These are phyloP conservation scores for Bos indicus DNA, from an alignment of 2,113 vertebrate species.

Conservation along the genomic window DNA sequence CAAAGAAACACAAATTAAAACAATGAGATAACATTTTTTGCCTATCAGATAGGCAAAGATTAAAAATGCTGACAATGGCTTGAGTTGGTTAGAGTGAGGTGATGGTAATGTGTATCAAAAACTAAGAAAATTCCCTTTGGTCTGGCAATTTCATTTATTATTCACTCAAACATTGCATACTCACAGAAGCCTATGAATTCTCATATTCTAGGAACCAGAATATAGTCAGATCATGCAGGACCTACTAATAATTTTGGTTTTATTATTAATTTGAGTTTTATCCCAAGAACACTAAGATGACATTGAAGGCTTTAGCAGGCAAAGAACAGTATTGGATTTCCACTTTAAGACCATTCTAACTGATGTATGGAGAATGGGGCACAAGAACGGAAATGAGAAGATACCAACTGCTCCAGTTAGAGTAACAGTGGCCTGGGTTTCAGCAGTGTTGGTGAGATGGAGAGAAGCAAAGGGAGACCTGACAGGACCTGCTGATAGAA, in stretches of 20 bases:
- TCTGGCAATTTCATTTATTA: neutral
- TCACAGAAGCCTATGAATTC: neutral
- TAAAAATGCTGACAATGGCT: neutral
- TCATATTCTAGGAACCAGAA: neutral
- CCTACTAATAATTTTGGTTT: neutral
- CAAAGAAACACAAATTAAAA: neutral
- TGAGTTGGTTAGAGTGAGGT: neutral
- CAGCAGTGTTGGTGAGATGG: neutral
- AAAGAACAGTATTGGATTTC: neutral
- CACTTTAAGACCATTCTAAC: neutral
- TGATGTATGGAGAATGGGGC: neutral
- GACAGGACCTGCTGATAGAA: neutral
- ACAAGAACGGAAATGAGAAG: neutral
- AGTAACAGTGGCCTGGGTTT: neutral
- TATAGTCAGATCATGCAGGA: neutral
- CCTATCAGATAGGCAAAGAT: neutral
- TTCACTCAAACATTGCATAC: neutral
- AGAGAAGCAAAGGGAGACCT: neutral
- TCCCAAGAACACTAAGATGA: neutral
- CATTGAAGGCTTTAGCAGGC: neutral
- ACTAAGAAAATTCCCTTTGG: neutral
- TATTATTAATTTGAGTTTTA: neutral
- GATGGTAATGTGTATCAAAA: neutral
- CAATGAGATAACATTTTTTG: neutral
- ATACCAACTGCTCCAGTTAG: neutral